These are phyloP conservation scores for Iguana delicatissima DNA, from an alignment of 2,797 vertebrate species.

Conservation along the genomic window DNA sequence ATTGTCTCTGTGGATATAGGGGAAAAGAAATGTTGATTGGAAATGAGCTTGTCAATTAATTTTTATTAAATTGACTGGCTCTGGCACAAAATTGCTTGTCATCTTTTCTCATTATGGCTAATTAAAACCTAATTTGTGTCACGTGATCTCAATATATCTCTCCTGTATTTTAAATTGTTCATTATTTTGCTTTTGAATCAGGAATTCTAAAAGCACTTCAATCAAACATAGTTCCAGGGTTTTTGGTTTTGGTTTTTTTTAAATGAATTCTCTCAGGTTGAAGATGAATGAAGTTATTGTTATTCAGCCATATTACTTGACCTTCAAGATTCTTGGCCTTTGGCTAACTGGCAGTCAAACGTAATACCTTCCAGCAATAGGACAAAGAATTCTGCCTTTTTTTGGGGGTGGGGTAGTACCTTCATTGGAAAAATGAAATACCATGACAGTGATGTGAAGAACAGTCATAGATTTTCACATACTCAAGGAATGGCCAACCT, in stretches of 20 bases:
- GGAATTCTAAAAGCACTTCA: not conserved
- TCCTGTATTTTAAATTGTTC: constrained; percentile 16
- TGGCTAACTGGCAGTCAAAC: not conserved
- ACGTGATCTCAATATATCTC: not conserved
- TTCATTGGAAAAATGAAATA: too few species aligned
- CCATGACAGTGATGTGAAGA: too few species aligned
- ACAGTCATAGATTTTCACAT: too few species aligned
- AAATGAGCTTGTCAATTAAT: constrained; percentile 38
- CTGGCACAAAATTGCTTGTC: constrained; percentile 26
- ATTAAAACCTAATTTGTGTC: not conserved
- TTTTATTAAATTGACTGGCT: constrained; percentile 40
- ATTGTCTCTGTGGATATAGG: not conserved
- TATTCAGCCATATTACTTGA: not conserved
- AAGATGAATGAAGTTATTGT: not conserved
- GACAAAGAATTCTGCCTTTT: too few species aligned
- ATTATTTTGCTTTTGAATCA: not conserved
- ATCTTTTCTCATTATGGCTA: constrained; percentile 15
- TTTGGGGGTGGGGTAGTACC: too few species aligned
- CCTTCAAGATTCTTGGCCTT: not conserved
- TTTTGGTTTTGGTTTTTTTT: not conserved
- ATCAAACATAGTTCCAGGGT: not conserved
- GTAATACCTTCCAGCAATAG: not conserved
- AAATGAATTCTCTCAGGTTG: not conserved
- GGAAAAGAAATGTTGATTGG: constrained; percentile 8
- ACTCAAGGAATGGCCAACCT: too few species aligned